phyloP scores from a whole-genome alignment of 2,113 vertebrate genomes.

The Copsychus sechellarum region DNA sequence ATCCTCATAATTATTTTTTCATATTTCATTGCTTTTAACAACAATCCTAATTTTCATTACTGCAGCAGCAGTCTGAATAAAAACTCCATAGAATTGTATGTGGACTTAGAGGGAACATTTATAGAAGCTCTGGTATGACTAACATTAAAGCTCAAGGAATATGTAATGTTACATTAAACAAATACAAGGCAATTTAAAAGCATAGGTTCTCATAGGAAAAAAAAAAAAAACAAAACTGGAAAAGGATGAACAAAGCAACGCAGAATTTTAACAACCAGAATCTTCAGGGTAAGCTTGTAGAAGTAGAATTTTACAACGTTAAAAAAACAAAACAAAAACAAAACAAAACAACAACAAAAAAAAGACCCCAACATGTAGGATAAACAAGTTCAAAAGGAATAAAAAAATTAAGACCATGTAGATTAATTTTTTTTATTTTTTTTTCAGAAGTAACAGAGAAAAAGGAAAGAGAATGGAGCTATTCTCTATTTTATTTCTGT shows the following conservation, averaged over 20 bases:
- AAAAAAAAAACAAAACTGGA: background rate
- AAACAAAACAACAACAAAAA: too few species aligned
- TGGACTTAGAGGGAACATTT: background rate
- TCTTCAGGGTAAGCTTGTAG: background rate
- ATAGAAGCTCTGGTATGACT: background rate
- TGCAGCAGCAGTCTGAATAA: conserved; percentile 23
- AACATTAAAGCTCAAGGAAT: background rate
- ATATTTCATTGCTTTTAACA: conserved; percentile 45
- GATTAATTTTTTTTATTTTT: background rate
- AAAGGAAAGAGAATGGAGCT: background rate
- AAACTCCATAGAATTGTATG: background rate
- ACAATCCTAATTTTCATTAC: conserved; percentile 18
- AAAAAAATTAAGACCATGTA: background rate
- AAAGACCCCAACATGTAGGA: background rate
- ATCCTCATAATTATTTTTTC: conserved; percentile 30
- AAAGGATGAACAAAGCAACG: background rate
- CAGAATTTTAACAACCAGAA: background rate
- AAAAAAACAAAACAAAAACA: background rate
- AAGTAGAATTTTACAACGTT: background rate
- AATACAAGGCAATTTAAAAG: conserved; percentile 49
- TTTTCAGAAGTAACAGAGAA: background rate
- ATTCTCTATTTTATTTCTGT: background rate
- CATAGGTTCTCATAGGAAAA: background rate
- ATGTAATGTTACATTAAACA: conserved; percentile 36
- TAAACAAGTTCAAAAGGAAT: background rate